Conservation (phyloP, 1,140 invertebrate species). For the Ylistrum balloti region DNA sequence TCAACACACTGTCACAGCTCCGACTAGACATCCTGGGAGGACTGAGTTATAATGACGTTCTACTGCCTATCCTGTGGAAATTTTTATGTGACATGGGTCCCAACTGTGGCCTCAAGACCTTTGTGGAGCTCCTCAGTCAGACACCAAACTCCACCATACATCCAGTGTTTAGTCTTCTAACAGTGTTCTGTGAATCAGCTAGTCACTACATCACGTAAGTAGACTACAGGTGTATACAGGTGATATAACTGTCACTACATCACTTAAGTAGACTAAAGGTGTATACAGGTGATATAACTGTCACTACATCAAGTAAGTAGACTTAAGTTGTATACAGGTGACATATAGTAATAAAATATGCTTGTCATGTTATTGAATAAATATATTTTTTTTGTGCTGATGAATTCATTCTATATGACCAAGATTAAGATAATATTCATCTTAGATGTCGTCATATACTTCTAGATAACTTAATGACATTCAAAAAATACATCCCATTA, state of each 20-base stretch:
- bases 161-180: slow-evolving; percentile 87
- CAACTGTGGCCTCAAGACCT: slow-evolving; percentile 93
- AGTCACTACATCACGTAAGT: slow-evolving; percentile 98
- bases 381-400: too few relatives aligned
- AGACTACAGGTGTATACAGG: slow-evolving; percentile 25
- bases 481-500: too few relatives aligned
- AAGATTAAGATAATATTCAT: too few relatives aligned
- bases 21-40: slow-evolving; percentile 97
- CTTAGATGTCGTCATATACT: too few relatives aligned
- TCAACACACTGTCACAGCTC: slow-evolving; percentile 94
- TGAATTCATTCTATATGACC: too few relatives aligned
- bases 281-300: too few relatives aligned
- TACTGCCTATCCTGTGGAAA: slow-evolving; percentile 95
- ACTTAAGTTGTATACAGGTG: neutral
- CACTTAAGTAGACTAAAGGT: slow-evolving; percentile 88
- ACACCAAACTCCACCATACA: slow-evolving; percentile 89
- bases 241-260: too few relatives aligned
- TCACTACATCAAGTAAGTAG: slow-evolving; percentile 97
- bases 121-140: slow-evolving; percentile 92
- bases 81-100: slow-evolving; percentile 94
- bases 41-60: slow-evolving; percentile 95
- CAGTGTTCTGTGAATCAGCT: slow-evolving; percentile 97
- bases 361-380: too few relatives aligned
- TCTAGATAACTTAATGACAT: too few relatives aligned
- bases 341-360: too few relatives aligned